phyloP scores from a whole-genome alignment of 2,888 invertebrate species.

The Ectobius pallidus region DNA sequence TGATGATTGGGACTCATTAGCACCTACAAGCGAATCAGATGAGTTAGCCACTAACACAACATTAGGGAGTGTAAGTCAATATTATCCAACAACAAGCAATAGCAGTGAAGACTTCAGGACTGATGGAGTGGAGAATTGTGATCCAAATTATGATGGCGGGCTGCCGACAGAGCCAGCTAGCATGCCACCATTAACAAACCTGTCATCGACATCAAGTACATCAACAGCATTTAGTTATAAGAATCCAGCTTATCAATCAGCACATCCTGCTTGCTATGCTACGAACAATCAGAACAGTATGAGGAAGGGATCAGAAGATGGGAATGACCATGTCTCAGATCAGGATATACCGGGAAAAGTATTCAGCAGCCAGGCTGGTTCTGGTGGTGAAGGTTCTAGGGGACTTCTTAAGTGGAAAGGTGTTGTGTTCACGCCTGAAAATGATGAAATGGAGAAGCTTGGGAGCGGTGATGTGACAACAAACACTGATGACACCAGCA shows the following conservation, averaged over 20 bases:
- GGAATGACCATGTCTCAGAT: constrained; percentile 53
- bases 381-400: constrained; percentile 50
- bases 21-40: constrained; percentile 26
- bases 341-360: constrained; percentile 55
- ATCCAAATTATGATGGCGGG: constrained; percentile 1
- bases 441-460: constrained; percentile 49
- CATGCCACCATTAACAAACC: constrained; percentile 58
- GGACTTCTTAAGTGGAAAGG: constrained; percentile 80
- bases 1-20: constrained; percentile 49
- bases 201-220: constrained; percentile 51
- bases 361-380: constrained; percentile 48
- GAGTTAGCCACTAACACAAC: constrained; percentile 48
- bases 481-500: neutral
- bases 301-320: constrained; percentile 32
- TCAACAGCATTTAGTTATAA: constrained; percentile 68
- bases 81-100: constrained; percentile 47
- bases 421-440: constrained; percentile 71
- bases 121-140: neutral
- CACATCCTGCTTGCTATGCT: constrained; percentile 59
- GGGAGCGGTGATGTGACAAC: neutral
- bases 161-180: constrained; percentile 61
- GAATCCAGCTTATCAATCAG: constrained; percentile 77
- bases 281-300: constrained; percentile 17
- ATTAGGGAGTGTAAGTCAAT: constrained; percentile 19
- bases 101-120: constrained; percentile 51